phyloP scores from a whole-genome alignment of 2,113 vertebrate species.

The Naja naja region DNA sequence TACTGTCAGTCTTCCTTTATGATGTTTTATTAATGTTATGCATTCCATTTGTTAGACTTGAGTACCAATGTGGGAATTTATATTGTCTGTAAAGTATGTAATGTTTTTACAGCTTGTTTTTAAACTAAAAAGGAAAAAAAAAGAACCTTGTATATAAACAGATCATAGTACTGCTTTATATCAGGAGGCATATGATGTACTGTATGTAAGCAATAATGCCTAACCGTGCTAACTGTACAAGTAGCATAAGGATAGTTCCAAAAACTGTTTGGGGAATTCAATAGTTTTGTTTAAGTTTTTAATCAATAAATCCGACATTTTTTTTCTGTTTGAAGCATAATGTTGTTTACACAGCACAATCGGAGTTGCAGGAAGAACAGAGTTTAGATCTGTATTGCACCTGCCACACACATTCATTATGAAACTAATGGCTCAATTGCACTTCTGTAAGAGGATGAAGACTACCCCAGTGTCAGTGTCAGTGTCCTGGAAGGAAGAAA shows the following conservation, averaged over 20 bases:
- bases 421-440: constrained; percentile 72
- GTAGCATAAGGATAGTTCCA: constrained; percentile 78
- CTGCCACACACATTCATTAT: constrained; percentile 63
- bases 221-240: constrained; percentile 74
- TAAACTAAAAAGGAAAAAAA: constrained; percentile 54
- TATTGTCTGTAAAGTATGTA: constrained; percentile 90
- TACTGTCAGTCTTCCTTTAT: constrained; percentile 78
- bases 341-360: constrained; percentile 79
- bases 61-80: constrained; percentile 80
- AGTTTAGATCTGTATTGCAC: constrained; percentile 63
- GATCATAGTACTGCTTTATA: constrained; percentile 74
- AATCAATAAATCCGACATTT: constrained; percentile 72
- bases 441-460: constrained; percentile 69
- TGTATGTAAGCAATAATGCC: constrained; percentile 82
- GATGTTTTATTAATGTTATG: constrained; percentile 77
- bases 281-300: constrained; percentile 73
- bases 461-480: constrained; percentile 65
- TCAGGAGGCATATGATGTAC: constrained; percentile 74
- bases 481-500: constrained; percentile 65
- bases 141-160: constrained; percentile 71
- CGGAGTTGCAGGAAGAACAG: constrained; percentile 69
- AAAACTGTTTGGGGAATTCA: constrained; percentile 64
- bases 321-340: constrained; percentile 72
- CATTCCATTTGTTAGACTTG: constrained; percentile 80
- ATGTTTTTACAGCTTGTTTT: constrained; percentile 85